Percentiles rank a stretch among this genome's conserved stretches.
Conservation (phyloP, 2,113 vertebrate species). For the Verasper variegatus region DNA sequence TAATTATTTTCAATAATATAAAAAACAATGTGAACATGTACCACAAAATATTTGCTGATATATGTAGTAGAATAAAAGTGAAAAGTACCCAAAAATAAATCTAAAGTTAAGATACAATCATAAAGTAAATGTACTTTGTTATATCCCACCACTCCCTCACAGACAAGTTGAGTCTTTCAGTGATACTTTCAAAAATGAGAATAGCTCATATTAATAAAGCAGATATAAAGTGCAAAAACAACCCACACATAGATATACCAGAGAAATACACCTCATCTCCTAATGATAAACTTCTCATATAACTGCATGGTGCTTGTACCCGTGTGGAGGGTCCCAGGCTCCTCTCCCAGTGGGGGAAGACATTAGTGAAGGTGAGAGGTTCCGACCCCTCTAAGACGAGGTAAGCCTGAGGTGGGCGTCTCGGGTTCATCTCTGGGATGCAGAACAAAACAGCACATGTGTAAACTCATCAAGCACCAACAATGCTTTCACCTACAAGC, state of each 20-base stretch:
- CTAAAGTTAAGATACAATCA: too few species aligned
- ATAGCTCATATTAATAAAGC: not conserved
- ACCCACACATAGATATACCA: not conserved
- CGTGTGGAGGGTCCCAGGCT: constrained; percentile 44
- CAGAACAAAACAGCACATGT: constrained; percentile 1
- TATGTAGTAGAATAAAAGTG: too few species aligned
- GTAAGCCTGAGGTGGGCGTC: constrained; percentile 81
- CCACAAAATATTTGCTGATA: too few species aligned
- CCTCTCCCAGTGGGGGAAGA: constrained; percentile 84
- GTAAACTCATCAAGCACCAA: not conserved
- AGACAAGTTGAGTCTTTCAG: too few species aligned
- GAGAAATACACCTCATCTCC: not conserved
- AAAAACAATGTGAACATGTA: too few species aligned
- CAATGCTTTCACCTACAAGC: not conserved
- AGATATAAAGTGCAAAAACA: not conserved
- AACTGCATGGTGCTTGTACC: constrained; percentile 48
- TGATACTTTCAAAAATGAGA: not conserved
- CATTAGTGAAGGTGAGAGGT: constrained; percentile 86
- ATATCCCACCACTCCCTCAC: too few species aligned
- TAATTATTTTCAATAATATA: too few species aligned
- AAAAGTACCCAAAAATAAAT: too few species aligned
- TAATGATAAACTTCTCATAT: not conserved
- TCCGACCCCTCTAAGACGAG: constrained; percentile 79
- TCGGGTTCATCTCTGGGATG: constrained; percentile 79
- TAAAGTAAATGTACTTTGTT: too few species aligned